Evolutionary conservation across 2,888 invertebrate species (phyloP).

Genomic region (Cremastinae sp.): DNA sequence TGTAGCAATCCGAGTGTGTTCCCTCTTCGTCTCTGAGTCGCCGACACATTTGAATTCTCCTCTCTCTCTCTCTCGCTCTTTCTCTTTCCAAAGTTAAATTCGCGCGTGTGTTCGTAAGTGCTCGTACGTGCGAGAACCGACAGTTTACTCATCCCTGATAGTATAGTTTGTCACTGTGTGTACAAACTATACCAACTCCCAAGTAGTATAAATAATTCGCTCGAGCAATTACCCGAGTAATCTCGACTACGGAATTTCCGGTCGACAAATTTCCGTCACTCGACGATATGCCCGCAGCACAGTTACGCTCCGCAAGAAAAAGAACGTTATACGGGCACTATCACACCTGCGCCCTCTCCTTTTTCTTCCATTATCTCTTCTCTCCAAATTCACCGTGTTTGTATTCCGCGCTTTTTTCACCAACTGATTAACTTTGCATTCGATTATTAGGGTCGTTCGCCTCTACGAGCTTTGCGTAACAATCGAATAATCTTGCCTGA

Average conservation of each 20-base stretch:
- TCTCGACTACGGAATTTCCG: slow-evolving; percentile 52
- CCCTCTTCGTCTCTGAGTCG: slow-evolving; percentile 32
- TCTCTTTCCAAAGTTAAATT: slow-evolving; percentile 4
- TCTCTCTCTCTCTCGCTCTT: slow-evolving; percentile 8
- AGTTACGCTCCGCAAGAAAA: slow-evolving; percentile 16
- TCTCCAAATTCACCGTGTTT: slow-evolving; percentile 7
- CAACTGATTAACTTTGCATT: not conserved
- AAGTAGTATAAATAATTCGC: slow-evolving; percentile 37
- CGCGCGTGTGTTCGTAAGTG: too few species aligned
- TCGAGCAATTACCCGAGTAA: slow-evolving; percentile 46
- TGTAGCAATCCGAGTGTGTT: slow-evolving; percentile 42
- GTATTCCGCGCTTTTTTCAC: not conserved
- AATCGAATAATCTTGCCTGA: too few species aligned
- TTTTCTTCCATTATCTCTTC: slow-evolving; percentile 4
- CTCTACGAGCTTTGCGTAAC: too few species aligned
- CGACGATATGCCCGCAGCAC: slow-evolving; percentile 35
- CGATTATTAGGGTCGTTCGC: too few species aligned
- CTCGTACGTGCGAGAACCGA: slow-evolving; percentile 18
- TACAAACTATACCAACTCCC: slow-evolving; percentile 1
- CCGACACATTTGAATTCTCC: slow-evolving; percentile 2
- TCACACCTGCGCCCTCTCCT: not conserved
- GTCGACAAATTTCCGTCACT: slow-evolving; percentile 48
- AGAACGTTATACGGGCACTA: slow-evolving; percentile 35
- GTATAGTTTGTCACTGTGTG: slow-evolving; percentile 26
- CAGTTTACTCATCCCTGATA: slow-evolving; percentile 31